A percentile compares a stretch with the other conserved stretches of the same genome.
Evolutionary conservation across 2,888 invertebrate genomes (phyloP).

Genomic region (Pheosia gnoma): DNA sequence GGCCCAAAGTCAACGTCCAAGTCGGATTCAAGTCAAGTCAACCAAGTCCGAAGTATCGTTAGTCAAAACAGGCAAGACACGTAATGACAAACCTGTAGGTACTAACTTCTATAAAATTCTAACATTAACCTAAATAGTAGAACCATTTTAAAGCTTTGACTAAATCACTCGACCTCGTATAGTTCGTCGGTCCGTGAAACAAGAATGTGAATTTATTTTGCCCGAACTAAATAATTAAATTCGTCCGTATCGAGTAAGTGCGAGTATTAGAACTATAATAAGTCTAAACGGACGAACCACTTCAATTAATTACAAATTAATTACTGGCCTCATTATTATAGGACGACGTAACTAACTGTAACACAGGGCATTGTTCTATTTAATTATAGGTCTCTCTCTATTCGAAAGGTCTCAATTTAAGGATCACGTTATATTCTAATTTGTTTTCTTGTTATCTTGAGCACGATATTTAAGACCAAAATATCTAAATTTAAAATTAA

Average conservation of each 20-base stretch:
- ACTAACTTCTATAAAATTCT: too few relatives aligned
- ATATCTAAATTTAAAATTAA: neutral
- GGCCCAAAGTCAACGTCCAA: too few relatives aligned
- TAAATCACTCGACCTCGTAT: neutral
- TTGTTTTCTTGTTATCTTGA: neutral
- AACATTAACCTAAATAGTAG: neutral
- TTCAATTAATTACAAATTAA: slow-evolving; percentile 43
- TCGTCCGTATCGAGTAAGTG: neutral
- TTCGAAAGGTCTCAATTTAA: neutral
- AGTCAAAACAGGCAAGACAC: too few relatives aligned
- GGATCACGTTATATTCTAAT: neutral
- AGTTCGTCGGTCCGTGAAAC: neutral
- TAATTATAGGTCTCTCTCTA: neutral
- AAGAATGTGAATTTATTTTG: slow-evolving; percentile 3
- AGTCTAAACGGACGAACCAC: slow-evolving; percentile 32
- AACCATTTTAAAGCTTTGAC: neutral
- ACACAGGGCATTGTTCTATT: neutral
- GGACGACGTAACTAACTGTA: neutral
- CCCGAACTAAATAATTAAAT: neutral
- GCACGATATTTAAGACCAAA: neutral
- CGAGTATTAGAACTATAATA: slow-evolving; percentile 29
- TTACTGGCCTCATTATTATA: slow-evolving; percentile 12
- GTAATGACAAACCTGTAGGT: too few relatives aligned
- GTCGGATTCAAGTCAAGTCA: too few relatives aligned
- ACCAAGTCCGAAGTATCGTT: too few relatives aligned